Percentiles rank a stretch among this genome's conserved stretches.
phyloP scores from a whole-genome alignment of 2,113 vertebrate genomes.

The Neodon shergylaensis region DNA sequence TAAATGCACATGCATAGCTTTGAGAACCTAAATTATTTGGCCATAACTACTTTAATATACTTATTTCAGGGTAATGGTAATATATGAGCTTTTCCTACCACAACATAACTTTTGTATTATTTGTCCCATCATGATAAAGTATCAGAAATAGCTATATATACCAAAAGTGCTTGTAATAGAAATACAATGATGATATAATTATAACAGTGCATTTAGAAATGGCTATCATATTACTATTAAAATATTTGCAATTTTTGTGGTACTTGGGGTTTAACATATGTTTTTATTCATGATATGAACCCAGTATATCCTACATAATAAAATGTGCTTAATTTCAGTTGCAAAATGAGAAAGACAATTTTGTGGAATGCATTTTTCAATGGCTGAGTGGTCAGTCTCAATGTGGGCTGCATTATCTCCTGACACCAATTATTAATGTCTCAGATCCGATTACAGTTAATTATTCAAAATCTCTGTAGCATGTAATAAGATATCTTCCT shows the following conservation, averaged over 20 bases:
- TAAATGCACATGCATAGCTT: neutral
- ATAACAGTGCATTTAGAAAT: neutral
- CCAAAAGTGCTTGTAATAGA: neutral
- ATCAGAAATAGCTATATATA: neutral
- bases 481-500: slow-evolving; percentile 68
- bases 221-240: neutral
- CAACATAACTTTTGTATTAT: neutral
- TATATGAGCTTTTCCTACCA: neutral
- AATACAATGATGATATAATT: neutral
- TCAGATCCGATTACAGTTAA: slow-evolving; percentile 54
- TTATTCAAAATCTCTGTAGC: slow-evolving; percentile 69
- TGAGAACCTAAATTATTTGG: neutral
- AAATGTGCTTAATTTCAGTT: slow-evolving; percentile 52
- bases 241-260: neutral
- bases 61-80: neutral
- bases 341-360: slow-evolving; percentile 16
- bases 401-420: slow-evolving; percentile 26
- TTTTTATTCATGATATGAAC: neutral
- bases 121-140: neutral
- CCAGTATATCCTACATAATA: neutral
- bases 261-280: neutral
- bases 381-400: neutral
- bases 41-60: neutral
- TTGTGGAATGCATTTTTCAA: slow-evolving; percentile 26
- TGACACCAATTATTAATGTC: slow-evolving; percentile 59